A percentile compares a stretch with the other conserved stretches of the same genome.
Conservation (phyloP, 1,140 invertebrate genomes). For the Leptoteleia sp. region DNA sequence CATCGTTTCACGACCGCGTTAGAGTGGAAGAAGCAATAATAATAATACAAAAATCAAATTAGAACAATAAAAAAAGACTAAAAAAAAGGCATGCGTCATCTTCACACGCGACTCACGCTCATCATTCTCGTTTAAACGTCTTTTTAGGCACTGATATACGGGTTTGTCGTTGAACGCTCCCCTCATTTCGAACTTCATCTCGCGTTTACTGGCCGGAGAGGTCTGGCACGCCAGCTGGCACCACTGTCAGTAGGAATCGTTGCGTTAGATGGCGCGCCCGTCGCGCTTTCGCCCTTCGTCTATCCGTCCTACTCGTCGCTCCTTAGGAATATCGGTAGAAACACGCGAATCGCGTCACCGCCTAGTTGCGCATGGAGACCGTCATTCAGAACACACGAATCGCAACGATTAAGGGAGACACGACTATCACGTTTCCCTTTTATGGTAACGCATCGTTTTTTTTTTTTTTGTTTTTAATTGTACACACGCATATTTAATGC, state of each 20-base stretch:
- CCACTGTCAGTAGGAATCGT: slow-evolving; percentile 7
- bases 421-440: no score
- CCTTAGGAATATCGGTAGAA: slow-evolving; percentile 26
- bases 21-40: no score
- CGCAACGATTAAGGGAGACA: slow-evolving; percentile 28
- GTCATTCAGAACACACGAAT: slow-evolving; percentile 30
- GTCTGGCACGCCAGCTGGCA: slow-evolving; percentile 26
- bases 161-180: slow-evolving; percentile 61
- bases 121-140: slow-evolving; percentile 36
- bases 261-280: slow-evolving; percentile 12
- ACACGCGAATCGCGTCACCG: neutral
- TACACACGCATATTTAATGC: slow-evolving; percentile 20
- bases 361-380: slow-evolving; percentile 10
- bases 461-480: no score
- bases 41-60: no score
- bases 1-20: no score
- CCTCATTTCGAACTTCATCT: slow-evolving; percentile 23
- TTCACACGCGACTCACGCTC: slow-evolving; percentile 25
- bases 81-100: slow-evolving; percentile 49
- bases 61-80: slow-evolving; percentile 12
- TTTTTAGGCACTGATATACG: slow-evolving; percentile 67
- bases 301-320: no score
- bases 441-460: no score
- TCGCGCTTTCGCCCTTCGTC: slow-evolving; percentile 25
- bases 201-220: slow-evolving; percentile 51